A percentile compares a stretch with the other conserved stretches of the same genome.
Conservation (phyloP, 2,797 vertebrate genomes). For the Malacoctenus gilli region DNA sequence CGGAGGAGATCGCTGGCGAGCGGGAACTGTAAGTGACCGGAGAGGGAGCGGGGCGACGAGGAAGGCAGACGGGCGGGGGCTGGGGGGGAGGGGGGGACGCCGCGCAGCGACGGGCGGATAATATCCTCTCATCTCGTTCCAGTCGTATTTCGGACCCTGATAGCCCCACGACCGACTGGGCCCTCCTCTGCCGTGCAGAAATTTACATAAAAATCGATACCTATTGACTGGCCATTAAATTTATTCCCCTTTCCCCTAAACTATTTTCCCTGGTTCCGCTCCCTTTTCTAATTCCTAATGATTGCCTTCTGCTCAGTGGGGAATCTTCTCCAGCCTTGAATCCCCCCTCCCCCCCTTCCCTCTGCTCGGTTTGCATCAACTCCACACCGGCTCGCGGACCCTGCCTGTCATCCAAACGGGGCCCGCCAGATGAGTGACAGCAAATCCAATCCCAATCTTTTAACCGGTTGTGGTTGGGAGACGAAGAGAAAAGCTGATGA, state of each 20-base stretch:
- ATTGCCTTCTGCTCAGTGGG: conserved; percentile 67
- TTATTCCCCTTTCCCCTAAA: conserved; percentile 63
- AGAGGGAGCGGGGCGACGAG: conserved; percentile 18
- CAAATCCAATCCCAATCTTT: conserved; percentile 68
- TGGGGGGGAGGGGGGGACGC: conserved; percentile 23
- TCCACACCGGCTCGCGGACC: conserved; percentile 35
- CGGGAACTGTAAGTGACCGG: conserved; percentile 43
- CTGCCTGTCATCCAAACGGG: conserved; percentile 54
- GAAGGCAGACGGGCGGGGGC: conserved; percentile 23
- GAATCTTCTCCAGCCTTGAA: conserved; percentile 47
- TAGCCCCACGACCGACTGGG: conserved; percentile 37
- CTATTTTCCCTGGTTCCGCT: conserved; percentile 50
- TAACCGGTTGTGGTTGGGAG: conserved; percentile 51
- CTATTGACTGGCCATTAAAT: conserved; percentile 72
- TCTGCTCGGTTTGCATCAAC: conserved; percentile 44
- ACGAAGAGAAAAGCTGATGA: conserved; percentile 57
- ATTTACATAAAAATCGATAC: conserved; percentile 77
- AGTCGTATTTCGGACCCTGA: conserved; percentile 52
- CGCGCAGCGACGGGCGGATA: conserved; percentile 25
- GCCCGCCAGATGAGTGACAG: conserved; percentile 64
- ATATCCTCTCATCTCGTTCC: conserved; percentile 57
- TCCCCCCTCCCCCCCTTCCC: too few relatives aligned
- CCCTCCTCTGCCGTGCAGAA: conserved; percentile 40
- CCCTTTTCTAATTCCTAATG: conserved; percentile 68
- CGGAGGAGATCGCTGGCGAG: conserved; percentile 32